Conservation (phyloP, 2,113 vertebrate species). For the Psilopsiagon aurifrons region DNA sequence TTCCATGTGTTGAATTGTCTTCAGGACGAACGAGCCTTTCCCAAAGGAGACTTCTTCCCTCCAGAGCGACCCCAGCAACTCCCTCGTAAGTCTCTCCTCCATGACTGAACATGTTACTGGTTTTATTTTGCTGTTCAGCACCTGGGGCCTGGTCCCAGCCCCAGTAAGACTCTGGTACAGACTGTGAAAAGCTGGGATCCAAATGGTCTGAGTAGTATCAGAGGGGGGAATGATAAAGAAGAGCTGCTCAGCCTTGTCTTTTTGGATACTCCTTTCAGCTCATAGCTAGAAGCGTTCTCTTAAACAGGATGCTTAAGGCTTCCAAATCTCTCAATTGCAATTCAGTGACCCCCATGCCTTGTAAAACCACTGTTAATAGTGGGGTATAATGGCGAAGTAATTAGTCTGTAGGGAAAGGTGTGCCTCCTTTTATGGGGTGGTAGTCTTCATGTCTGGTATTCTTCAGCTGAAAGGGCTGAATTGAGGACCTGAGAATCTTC, state of each 20-base stretch:
- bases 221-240: background rate
- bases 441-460: background rate
- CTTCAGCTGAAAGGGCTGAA: background rate
- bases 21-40: slow-evolving; percentile 94
- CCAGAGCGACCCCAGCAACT: slow-evolving; percentile 89
- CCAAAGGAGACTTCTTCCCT: slow-evolving; percentile 92
- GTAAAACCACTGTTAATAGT: background rate
- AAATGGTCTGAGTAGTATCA: background rate
- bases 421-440: background rate
- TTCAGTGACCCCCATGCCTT: background rate
- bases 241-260: background rate
- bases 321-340: background rate
- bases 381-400: background rate
- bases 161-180: background rate
- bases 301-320: slow-evolving; percentile 12
- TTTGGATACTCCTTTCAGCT: slow-evolving; percentile 7
- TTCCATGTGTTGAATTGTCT: background rate
- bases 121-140: background rate
- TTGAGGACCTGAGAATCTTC: background rate
- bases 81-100: slow-evolving; percentile 85
- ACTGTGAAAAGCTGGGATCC: background rate
- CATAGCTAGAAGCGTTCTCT: slow-evolving; percentile 20
- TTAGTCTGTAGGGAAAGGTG: background rate
- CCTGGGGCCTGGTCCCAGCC: background rate
- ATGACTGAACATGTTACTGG: background rate